Evolutionary conservation across 37 sponge, comb jelly and placozoan species (phyloP).

Genomic region (Chondrosia reniformis): DNA sequence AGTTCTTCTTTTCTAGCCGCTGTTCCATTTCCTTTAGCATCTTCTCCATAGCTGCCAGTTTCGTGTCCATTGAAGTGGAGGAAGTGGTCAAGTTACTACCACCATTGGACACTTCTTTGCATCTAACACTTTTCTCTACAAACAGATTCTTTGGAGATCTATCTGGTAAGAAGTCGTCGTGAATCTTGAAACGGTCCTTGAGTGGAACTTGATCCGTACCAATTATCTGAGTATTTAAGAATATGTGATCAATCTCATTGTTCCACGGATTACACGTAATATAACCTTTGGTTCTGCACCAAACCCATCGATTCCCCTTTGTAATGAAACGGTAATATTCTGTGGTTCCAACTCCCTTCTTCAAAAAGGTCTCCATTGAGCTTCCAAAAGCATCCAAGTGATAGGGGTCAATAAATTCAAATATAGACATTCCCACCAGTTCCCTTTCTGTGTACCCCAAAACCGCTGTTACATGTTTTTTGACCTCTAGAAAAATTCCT

Average conservation of each 20-base stretch:
- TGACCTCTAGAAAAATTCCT: constrained; percentile 52
- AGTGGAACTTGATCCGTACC: constrained; percentile 61
- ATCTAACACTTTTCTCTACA: neutral
- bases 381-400: constrained; percentile 46
- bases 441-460: constrained; percentile 46
- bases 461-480: constrained; percentile 51
- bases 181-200: constrained; percentile 36
- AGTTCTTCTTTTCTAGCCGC: constrained; percentile 41
- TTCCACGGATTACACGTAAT: constrained; percentile 74
- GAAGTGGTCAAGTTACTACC: neutral
- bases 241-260: constrained; percentile 65
- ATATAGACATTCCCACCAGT: constrained; percentile 47
- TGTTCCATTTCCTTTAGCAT: constrained; percentile 28
- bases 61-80: neutral
- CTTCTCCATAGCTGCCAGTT: neutral
- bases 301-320: constrained; percentile 47
- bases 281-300: constrained; percentile 59
- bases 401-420: constrained; percentile 67
- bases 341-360: constrained; percentile 45
- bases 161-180: constrained; percentile 29
- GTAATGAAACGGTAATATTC: constrained; percentile 51
- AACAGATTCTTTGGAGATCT: neutral
- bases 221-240: constrained; percentile 38
- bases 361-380: constrained; percentile 21
- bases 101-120: no score